Percentiles rank a stretch among this genome's conserved stretches.
Conservation (phyloP, 2,113 vertebrate genomes). For the Scomber scombrus region DNA sequence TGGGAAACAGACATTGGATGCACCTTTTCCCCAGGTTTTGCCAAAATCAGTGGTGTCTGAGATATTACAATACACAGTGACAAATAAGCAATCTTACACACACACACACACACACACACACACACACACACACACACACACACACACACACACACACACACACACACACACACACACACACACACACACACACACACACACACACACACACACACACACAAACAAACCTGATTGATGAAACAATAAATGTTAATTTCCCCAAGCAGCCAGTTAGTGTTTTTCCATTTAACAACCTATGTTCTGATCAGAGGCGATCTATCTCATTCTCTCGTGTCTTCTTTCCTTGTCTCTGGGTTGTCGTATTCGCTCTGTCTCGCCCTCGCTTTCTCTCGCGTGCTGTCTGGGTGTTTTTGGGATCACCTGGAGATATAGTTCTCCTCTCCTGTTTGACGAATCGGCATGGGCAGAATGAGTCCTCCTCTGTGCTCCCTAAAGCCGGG, state of each 20-base stretch:
- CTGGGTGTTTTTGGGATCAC: constrained; percentile 61
- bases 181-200: background rate
- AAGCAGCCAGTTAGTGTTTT: constrained; percentile 21
- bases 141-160: background rate
- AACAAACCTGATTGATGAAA: constrained; percentile 3
- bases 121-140: constrained; percentile 1
- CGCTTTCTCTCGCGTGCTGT: constrained; percentile 19
- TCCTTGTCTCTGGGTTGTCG: constrained; percentile 23
- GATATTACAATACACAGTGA: too few relatives aligned
- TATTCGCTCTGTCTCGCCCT: constrained; percentile 15
- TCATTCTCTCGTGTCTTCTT: constrained; percentile 8
- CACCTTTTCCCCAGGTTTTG: too few relatives aligned
- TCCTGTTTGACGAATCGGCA: constrained; percentile 66
- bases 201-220: background rate
- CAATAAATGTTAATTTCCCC: constrained; percentile 43
- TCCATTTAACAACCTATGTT: constrained; percentile 30
- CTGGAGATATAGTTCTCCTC: constrained; percentile 66
- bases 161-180: constrained; percentile 6
- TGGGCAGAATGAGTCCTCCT: constrained; percentile 72
- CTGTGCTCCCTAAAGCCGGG: constrained; percentile 51
- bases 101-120: background rate
- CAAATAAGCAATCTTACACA: background rate
- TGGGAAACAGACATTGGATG: too few relatives aligned
- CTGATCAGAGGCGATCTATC: constrained; percentile 21
- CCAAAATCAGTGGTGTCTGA: background rate